These are phyloP conservation scores for Melanotaenia parkinsoni DNA, from an alignment of 2,797 vertebrate genomes.

Conservation along the genomic window DNA sequence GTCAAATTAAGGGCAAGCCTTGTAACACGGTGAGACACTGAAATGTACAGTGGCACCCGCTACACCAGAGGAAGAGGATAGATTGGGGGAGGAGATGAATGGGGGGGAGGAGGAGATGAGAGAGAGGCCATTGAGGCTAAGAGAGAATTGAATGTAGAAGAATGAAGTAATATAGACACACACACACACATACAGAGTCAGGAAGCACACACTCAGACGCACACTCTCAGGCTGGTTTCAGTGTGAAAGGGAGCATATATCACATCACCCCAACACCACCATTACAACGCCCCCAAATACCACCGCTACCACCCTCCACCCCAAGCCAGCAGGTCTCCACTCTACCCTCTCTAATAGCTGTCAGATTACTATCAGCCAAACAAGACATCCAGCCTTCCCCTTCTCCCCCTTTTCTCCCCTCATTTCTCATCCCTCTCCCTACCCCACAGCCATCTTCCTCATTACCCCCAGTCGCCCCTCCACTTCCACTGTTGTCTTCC, in stretches of 20 bases:
- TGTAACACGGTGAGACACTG: slow-evolving; percentile 82
- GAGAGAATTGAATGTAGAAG: slow-evolving; percentile 81
- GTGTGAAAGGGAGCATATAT: slow-evolving; percentile 72
- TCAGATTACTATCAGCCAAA: slow-evolving; percentile 86
- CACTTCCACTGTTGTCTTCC: slow-evolving; percentile 30
- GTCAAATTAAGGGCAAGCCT: slow-evolving; percentile 95
- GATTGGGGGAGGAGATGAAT: slow-evolving; percentile 58
- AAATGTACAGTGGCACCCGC: slow-evolving; percentile 86
- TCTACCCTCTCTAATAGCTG: slow-evolving; percentile 82
- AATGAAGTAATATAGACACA: slow-evolving; percentile 70
- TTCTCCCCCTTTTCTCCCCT: slow-evolving; percentile 31
- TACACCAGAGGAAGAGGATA: slow-evolving; percentile 62
- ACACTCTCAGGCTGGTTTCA: slow-evolving; percentile 39
- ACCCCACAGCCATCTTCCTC: slow-evolving; percentile 45
- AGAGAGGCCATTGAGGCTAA: slow-evolving; percentile 76
- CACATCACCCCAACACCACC: slow-evolving; percentile 63
- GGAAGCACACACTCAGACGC: slow-evolving; percentile 43
- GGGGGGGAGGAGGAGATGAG: slow-evolving; percentile 58
- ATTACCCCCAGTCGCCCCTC: slow-evolving; percentile 41
- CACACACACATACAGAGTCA: slow-evolving; percentile 19
- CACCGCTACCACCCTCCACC: slow-evolving; percentile 44
- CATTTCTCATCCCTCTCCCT: slow-evolving; percentile 22
- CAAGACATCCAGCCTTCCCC: slow-evolving; percentile 79
- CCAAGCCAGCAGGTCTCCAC: slow-evolving; percentile 72
- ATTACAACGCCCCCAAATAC: slow-evolving; percentile 29